Conservation (phyloP, 2,113 vertebrate species). For the Mastomys coucha region DNA sequence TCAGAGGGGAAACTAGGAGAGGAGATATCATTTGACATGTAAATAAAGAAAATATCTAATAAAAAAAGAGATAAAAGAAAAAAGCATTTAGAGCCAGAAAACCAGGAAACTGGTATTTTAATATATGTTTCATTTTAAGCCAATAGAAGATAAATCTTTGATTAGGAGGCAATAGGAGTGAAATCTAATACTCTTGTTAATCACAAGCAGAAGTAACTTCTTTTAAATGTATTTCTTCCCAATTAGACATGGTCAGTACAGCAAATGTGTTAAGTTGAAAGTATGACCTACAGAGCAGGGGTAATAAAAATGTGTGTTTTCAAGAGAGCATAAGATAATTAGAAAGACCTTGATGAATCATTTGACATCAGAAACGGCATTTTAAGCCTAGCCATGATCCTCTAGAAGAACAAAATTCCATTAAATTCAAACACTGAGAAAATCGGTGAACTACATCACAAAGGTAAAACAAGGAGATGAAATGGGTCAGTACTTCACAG, state of each 20-base stretch:
- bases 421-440: slow-evolving; percentile 68
- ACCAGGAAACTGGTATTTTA: slow-evolving; percentile 27
- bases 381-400: slow-evolving; percentile 44
- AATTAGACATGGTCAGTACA: slow-evolving; percentile 45
- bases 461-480: slow-evolving; percentile 57
- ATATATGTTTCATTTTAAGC: slow-evolving; percentile 17
- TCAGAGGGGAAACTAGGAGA: too few relatives aligned
- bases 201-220: not conserved
- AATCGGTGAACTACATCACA: slow-evolving; percentile 65
- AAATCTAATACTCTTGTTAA: slow-evolving; percentile 52
- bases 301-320: slow-evolving; percentile 55
- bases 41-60: too few relatives aligned
- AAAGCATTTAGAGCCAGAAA: not conserved
- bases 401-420: slow-evolving; percentile 73
- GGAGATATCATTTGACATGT: too few relatives aligned
- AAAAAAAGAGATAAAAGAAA: not conserved
- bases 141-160: slow-evolving; percentile 38
- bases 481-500: slow-evolving; percentile 41
- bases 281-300: not conserved
- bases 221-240: not conserved
- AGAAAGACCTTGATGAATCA: slow-evolving; percentile 59
- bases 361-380: slow-evolving; percentile 69
- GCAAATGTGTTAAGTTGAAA: slow-evolving; percentile 36
- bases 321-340: slow-evolving; percentile 59
- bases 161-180: not conserved